These are phyloP conservation scores for Pristionchus arcanus DNA, from an alignment of 2,888 invertebrate genomes.

Conservation along the genomic window DNA sequence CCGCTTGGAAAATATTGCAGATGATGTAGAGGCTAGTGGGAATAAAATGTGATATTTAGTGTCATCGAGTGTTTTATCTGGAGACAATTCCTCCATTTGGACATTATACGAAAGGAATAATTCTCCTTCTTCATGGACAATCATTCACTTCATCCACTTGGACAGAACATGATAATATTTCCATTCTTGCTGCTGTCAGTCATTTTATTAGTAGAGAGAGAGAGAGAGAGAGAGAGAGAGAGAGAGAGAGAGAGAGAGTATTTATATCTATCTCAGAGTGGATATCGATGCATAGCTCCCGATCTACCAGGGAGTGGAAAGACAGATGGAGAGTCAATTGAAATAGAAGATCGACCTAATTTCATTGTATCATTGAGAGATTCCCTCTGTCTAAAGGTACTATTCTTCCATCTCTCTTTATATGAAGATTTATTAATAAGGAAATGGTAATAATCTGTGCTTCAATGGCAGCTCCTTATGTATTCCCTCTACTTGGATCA, in stretches of 20 bases:
- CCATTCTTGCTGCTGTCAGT: slow-evolving; percentile 45
- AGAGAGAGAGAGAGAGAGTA: not conserved
- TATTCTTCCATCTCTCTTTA: not conserved
- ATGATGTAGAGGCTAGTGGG: not conserved
- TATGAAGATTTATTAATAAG: not conserved
- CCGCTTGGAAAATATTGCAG: too few species aligned
- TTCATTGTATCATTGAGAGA: slow-evolving; percentile 30
- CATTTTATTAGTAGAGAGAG: not conserved
- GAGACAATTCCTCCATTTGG: slow-evolving; percentile 66
- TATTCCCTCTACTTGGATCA: slow-evolving; percentile 61
- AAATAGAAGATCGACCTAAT: slow-evolving; percentile 37
- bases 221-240: not conserved
- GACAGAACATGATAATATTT: slow-evolving; percentile 61
- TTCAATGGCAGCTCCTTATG: slow-evolving; percentile 69
- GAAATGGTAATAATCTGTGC: slow-evolving; percentile 64
- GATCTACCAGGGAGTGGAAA: slow-evolving; percentile 64
- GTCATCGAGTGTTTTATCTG: slow-evolving; percentile 61
- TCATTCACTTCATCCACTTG: slow-evolving; percentile 67
- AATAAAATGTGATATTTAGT: not conserved
- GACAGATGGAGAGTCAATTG: slow-evolving; percentile 45
- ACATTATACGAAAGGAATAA: slow-evolving; percentile 66
- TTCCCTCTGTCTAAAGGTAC: slow-evolving; percentile 12
- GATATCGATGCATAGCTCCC: slow-evolving; percentile 66
- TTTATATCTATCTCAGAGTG: slow-evolving; percentile 61
- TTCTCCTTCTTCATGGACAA: slow-evolving; percentile 69